Evolutionary conservation across 2,888 invertebrate genomes (phyloP), one percentile per base, ranked within the genome.

Genomic region (Suillia variegata): DNA sequence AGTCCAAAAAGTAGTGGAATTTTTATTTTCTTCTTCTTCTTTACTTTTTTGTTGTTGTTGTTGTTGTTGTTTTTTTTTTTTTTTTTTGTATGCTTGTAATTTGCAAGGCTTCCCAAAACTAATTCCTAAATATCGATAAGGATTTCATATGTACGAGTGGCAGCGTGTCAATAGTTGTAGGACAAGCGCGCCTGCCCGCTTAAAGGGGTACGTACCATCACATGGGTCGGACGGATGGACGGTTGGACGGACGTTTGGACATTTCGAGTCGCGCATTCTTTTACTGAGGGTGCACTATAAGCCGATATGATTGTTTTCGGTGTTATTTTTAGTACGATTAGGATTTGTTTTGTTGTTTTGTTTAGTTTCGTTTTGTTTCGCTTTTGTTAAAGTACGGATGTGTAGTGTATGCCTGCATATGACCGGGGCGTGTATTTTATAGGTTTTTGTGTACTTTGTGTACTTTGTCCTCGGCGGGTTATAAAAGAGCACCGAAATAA

Each of bases 241-340:
- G 6, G 31, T 8, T 8, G 31, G 31, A 31, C 31, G 31, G 31
- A 31, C 6, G 31, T 6, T 31, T n/a, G n/a, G n/a, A 31, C 31
- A 12, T 6, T 6, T 31, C 12, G 31, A 31, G 31, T 6, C 31
- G 31, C 12, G 31, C 12, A 31, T 31, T 6, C 6, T 12, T 31
- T 8, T 38, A 2, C 22, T 53, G 34, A 17, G 55, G 31, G 54
- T 45, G 42, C 22, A 26, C 24, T 26, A 58, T 62, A 42, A 55
- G 59, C 58, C 47, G 63, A 62, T 59, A 51, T 54, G 34, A 54
- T 58, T 59, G 52, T 61, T 47, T 47, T n/a, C n/a, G n/a, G n/a
- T n/a, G n/a, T n/a, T n/a, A n/a, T n/a, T n/a, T n/a, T n/a, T n/a
- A n/a, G n/a, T n/a, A n/a, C n/a, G n/a, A n/a, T n/a, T n/a, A n/a